Base-by-base conservation (phyloP, 1,140 invertebrate species). In the Chlorops oryzae region DNA sequence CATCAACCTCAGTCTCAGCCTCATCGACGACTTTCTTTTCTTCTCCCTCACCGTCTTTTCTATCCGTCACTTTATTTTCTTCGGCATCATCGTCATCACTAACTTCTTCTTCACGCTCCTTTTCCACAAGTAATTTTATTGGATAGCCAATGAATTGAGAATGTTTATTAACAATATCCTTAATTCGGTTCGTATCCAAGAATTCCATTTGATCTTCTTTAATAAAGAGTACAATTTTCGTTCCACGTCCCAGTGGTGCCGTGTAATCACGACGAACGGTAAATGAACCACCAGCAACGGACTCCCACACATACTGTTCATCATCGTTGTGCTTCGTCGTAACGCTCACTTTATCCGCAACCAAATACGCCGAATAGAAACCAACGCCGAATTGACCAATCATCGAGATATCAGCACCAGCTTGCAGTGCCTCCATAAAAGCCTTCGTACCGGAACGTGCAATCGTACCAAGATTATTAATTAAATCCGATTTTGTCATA, bases 121-220 rank as follows among this genome's bases (percentile, higher is more conserved):
- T 96, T 72, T 96, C 87, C 1, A 95, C 90, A 3, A 92, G 62
- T 46, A 99, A 76, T 70, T 96, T 96, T 74, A 99, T 99, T 3
- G 96, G 96, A 73, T 98, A 99, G 25, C 94, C 94, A 76, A 99
- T 99, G 74, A 99, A 99, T 75, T 99, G 95, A 5, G 92, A 96
- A 75, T 99, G 95, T 65, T 99, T 99, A 81, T 97, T 98, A 2
- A 99, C 92, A 25, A 99, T 87, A 63, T 97, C 92, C 72, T 97
- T 97, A 56, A 99, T 86, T 62, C 92, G 91, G 54, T 82, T 79
- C 70, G 98, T 95, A 70, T 98, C 93, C 37, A 92, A 72, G 72
- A 90, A 96, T 62, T 96, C 92, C 3, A 81, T 78, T 62, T 94
- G 87, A 70, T 96, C 92, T 73, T 96, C 92, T 68, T 96, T 96